Evolutionary conservation across 2,113 vertebrate genomes (phyloP).

Genomic region (Leptodactylus fuscus): DNA sequence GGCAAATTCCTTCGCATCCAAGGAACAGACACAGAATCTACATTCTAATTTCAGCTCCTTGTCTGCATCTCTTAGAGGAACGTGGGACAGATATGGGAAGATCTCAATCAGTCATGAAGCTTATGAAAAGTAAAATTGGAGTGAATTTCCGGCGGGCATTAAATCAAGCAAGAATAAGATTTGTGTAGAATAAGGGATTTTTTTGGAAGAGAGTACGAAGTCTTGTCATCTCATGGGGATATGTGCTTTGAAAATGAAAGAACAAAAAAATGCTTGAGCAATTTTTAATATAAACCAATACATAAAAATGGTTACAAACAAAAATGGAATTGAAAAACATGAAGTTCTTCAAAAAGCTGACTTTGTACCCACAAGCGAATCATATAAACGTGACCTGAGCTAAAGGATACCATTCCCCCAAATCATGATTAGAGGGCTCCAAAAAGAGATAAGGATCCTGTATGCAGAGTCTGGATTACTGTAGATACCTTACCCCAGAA

Average conservation of each 20-base stretch:
- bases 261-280: neutral
- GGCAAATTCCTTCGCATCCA: conserved; percentile 41
- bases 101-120: conserved; percentile 39
- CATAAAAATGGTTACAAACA: too few species aligned
- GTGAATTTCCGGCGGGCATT: conserved; percentile 12
- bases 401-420: too few species aligned
- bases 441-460: too few species aligned
- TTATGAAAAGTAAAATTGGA: conserved; percentile 36
- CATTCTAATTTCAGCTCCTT: conserved; percentile 51
- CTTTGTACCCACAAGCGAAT: too few species aligned
- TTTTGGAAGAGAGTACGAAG: neutral
- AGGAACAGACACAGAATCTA: conserved; percentile 40
- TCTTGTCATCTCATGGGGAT: neutral
- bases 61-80: conserved; percentile 32
- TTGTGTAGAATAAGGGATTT: conserved; percentile 31
- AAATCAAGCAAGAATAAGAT: neutral
- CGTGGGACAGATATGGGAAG: conserved; percentile 11
- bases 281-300: too few species aligned
- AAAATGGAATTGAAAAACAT: too few species aligned
- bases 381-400: too few species aligned
- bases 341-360: too few species aligned
- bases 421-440: too few species aligned
- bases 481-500: too few species aligned
- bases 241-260: conserved; percentile 1
- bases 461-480: too few species aligned